Base-by-base conservation (phyloP, 2,888 invertebrate species). In the Cabera pusaria region DNA sequence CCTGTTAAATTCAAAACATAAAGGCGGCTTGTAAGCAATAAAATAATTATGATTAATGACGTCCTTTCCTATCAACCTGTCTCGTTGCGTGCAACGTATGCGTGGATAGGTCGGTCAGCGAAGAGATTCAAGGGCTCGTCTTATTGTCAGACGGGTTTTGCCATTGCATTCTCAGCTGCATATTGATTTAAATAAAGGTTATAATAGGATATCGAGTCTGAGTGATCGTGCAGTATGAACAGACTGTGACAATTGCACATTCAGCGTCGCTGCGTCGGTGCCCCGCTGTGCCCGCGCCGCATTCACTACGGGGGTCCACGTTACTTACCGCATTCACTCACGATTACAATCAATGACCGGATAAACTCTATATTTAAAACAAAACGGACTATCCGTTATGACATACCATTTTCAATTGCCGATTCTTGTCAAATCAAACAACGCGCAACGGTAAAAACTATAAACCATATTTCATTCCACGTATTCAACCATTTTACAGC, bases 261-360 rank as follows among this genome's bases (percentile, higher is more conserved):
- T 52, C 53, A 58, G 64, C 67, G 65, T 55, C 53, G 68, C 53
- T 57, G 64, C 67, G 65, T 55, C 53, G 68, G 52, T 49, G 50
- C 59, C 81, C 85, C 64, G 82, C 81, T 70, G 83, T 48, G 80
- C 54, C 54, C 46, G 59, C 71, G 63, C 75, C 67, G 69, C 58
- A 38, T 40, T 56, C 80, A 47, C 83, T 59, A 72, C 78, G 50
- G 75, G 82, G 55, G 56, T 43, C 52, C 60, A 59, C 66, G 59
- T 72, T 73, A 72, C 78, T 71, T 73, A 77, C 70, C 72, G 64
- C 79, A 74, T 76, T 79, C 73, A 78, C 74, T 82, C 80, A 82
- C 76, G 80, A 78, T 74, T 72, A 78, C 69, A 67, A 64, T 73
- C 72, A 78, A 71, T 67, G 66, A 63, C 67, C 71, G 68, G 64